Percentiles rank a stretch among this genome's conserved stretches.
Evolutionary conservation across 1,140 invertebrate genomes (phyloP).

Genomic region (Drosophila baimaii): DNA sequence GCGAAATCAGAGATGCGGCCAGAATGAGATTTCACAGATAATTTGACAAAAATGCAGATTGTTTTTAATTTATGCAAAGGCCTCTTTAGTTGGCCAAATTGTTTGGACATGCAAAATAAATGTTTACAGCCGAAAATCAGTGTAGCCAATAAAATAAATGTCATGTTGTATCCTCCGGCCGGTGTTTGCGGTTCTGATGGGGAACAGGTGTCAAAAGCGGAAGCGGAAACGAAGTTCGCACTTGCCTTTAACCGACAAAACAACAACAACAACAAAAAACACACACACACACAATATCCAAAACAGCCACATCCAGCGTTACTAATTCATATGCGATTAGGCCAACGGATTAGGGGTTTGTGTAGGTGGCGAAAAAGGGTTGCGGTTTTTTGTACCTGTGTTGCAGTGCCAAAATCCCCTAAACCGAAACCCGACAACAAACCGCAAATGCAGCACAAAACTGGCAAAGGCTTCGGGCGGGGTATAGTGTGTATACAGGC

Average conservation of each 20-base stretch:
- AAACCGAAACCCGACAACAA: slow-evolving; percentile 19
- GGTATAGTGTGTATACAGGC: not conserved
- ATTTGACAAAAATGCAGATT: slow-evolving; percentile 10
- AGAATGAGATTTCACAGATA: slow-evolving; percentile 19
- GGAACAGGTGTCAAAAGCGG: slow-evolving; percentile 49
- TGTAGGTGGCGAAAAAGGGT: slow-evolving; percentile 1
- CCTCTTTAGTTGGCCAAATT: slow-evolving; percentile 12
- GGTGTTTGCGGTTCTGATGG: slow-evolving; percentile 34
- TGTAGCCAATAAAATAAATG: slow-evolving; percentile 26
- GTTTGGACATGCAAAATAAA: slow-evolving; percentile 34
- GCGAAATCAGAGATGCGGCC: slow-evolving; percentile 3
- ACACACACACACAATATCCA: not conserved
- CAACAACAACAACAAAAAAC: slow-evolving; percentile 1
- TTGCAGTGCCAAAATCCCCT: slow-evolving; percentile 10
- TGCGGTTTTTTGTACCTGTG: slow-evolving; percentile 14
- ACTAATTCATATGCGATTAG: slow-evolving; percentile 36
- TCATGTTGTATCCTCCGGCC: slow-evolving; percentile 1
- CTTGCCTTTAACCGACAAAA: slow-evolving; percentile 30
- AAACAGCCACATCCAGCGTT: slow-evolving; percentile 18
- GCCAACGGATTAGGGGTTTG: slow-evolving; percentile 7
- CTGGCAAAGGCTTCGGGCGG: not conserved
- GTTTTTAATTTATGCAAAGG: slow-evolving; percentile 39
- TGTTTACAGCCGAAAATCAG: slow-evolving; percentile 26
- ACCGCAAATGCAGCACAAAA: slow-evolving; percentile 34
- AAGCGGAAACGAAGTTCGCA: slow-evolving; percentile 55